Evolutionary conservation across 2,113 vertebrate species (phyloP).

Genomic region (Benthochromis sp.): DNA sequence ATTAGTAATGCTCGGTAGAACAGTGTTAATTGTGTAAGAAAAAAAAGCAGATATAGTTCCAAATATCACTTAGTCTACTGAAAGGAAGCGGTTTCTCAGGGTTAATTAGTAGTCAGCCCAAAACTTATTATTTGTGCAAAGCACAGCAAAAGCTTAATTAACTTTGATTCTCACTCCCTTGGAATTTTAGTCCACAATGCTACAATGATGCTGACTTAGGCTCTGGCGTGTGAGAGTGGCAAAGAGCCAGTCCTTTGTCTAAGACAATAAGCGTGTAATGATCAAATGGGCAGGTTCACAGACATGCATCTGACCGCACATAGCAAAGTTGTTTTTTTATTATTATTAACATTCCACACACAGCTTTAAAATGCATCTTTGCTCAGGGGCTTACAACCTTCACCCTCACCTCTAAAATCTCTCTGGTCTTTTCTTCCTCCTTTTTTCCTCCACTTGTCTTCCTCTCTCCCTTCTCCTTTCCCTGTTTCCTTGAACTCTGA

Average conservation of each 20-base stretch:
- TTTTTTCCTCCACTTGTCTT: neutral
- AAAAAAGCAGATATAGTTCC: constrained; percentile 15
- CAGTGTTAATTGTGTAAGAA: constrained; percentile 47
- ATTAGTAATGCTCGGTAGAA: constrained; percentile 42
- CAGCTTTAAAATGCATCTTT: neutral
- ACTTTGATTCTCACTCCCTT: constrained; percentile 53
- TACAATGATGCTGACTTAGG: constrained; percentile 48
- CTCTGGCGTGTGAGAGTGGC: neutral
- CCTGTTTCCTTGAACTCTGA: constrained; percentile 29
- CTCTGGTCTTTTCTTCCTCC: neutral
- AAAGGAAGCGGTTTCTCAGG: constrained; percentile 60
- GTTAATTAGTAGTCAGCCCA: constrained; percentile 69
- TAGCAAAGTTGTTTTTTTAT: neutral
- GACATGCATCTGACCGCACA: neutral
- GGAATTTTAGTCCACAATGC: constrained; percentile 43
- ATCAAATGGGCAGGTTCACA: neutral
- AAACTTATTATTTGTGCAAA: constrained; percentile 68
- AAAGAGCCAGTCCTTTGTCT: constrained; percentile 13
- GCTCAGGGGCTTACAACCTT: neutral
- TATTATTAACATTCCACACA: neutral
- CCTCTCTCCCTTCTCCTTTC: neutral
- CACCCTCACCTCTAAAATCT: neutral
- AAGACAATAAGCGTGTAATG: constrained; percentile 9
- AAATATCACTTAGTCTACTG: constrained; percentile 64
- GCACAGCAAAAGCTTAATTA: constrained; percentile 71